These are phyloP conservation scores for Pterois miles DNA, from an alignment of 2,797 vertebrate genomes.

Conservation along the genomic window DNA sequence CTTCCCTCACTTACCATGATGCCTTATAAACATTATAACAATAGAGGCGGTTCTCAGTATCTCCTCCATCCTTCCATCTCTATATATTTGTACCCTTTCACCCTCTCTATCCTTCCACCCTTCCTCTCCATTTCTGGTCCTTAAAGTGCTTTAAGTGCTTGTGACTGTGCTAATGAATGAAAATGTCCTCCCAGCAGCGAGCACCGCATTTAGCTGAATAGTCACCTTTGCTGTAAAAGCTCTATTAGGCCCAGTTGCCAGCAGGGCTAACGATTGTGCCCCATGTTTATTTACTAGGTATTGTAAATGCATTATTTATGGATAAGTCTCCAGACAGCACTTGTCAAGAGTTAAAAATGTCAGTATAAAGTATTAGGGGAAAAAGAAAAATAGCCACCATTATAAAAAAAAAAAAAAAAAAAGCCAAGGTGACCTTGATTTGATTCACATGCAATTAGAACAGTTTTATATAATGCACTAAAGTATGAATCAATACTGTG, in stretches of 20 bases:
- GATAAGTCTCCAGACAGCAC: conserved; percentile 92
- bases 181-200: conserved; percentile 94
- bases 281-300: conserved; percentile 98
- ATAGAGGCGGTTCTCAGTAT: conserved; percentile 68
- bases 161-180: conserved; percentile 99
- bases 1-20: conserved; percentile 70
- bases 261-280: conserved; percentile 95
- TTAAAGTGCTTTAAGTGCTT: conserved; percentile 99
- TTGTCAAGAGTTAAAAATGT: conserved; percentile 97
- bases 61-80: conserved; percentile 56
- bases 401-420: no score
- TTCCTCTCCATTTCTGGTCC: conserved; percentile 88
- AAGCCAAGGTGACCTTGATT: conserved; percentile 90
- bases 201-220: conserved; percentile 96
- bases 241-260: conserved; percentile 92
- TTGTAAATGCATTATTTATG: conserved; percentile 99
- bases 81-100: conserved; percentile 77
- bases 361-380: conserved; percentile 88
- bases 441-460: conserved; percentile 93
- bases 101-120: conserved; percentile 70
- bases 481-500: conserved; percentile 82
- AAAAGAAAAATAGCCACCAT: conserved; percentile 88
- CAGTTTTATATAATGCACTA: conserved; percentile 87
- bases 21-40: conserved; percentile 73
- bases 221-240: conserved; percentile 99